A percentile compares a stretch with the other conserved stretches of the same genome.
Conservation (phyloP, 1,140 invertebrate species). For the Bombyx mori region DNA sequence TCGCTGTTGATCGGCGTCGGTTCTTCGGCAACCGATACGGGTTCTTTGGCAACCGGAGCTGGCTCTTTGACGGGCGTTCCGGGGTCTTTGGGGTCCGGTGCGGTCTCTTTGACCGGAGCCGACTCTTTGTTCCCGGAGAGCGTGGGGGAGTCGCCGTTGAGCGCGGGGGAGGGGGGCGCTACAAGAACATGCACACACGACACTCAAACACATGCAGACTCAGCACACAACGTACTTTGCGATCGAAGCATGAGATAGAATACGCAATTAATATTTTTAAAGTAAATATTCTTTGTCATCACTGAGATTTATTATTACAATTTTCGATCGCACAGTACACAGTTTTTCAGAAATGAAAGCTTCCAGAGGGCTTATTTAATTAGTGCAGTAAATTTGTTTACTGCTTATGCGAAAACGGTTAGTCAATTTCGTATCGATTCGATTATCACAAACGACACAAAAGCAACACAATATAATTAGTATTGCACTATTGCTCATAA, state of each 20-base stretch:
- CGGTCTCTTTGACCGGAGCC: slow-evolving; percentile 3
- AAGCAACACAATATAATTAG: background rate
- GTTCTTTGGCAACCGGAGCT: slow-evolving; percentile 1
- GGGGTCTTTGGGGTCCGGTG: slow-evolving; percentile 13
- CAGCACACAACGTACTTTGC: slow-evolving; percentile 2
- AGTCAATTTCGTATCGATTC: too few species aligned
- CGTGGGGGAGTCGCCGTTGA: slow-evolving; percentile 43
- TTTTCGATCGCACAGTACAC: too few species aligned
- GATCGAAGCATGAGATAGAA: background rate
- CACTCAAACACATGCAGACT: slow-evolving; percentile 6
- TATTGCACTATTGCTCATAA: background rate
- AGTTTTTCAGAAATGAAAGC: too few species aligned
- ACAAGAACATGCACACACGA: slow-evolving; percentile 20
- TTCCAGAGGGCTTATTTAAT: too few species aligned
- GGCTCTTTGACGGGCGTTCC: slow-evolving; percentile 6
- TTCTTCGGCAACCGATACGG: slow-evolving; percentile 7
- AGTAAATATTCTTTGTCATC: background rate
- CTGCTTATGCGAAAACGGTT: too few species aligned
- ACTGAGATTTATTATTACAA: too few species aligned
- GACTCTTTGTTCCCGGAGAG: slow-evolving; percentile 7
- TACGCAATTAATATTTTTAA: background rate
- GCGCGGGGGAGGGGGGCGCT: slow-evolving; percentile 33
- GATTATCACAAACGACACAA: slow-evolving; percentile 2
- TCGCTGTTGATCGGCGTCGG: slow-evolving; percentile 1
- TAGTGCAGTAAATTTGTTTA: too few species aligned